A percentile compares a stretch with the other conserved stretches of the same genome.
Conservation (phyloP, 2,797 vertebrate species). For the Sebastes iracundus region DNA sequence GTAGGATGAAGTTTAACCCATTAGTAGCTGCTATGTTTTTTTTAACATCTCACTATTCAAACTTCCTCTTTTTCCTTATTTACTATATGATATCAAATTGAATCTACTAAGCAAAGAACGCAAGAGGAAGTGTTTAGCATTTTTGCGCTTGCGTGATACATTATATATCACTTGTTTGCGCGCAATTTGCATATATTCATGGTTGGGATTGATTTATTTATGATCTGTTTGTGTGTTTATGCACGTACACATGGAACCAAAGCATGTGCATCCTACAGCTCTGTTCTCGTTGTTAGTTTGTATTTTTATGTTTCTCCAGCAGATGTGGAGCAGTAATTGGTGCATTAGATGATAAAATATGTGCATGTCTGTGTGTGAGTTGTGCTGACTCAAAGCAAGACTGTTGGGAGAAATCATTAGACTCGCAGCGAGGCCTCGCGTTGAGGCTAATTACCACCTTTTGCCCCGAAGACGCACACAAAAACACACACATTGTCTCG, state of each 20-base stretch:
- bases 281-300: not conserved
- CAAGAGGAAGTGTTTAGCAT: not conserved
- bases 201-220: conserved; percentile 12
- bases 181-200: conserved; percentile 1
- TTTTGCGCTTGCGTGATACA: not conserved
- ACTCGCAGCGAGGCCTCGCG: conserved; percentile 41
- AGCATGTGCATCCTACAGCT: not conserved
- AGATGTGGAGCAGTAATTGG: conserved; percentile 60
- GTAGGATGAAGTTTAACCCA: not conserved
- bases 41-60: not conserved
- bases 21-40: not conserved
- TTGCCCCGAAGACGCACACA: conserved; percentile 52
- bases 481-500: conserved; percentile 17
- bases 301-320: conserved; percentile 19
- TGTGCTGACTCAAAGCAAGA: conserved; percentile 37
- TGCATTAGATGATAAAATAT: conserved; percentile 21
- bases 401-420: conserved; percentile 66
- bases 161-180: conserved; percentile 15
- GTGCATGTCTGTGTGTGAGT: conserved; percentile 6
- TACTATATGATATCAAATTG: not conserved
- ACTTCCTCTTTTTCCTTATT: not conserved
- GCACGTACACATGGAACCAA: not conserved
- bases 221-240: conserved; percentile 20
- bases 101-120: not conserved
- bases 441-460: conserved; percentile 67